Evolutionary conservation across 2,113 vertebrate species (phyloP).

Genomic region (Menidia beryllina): DNA sequence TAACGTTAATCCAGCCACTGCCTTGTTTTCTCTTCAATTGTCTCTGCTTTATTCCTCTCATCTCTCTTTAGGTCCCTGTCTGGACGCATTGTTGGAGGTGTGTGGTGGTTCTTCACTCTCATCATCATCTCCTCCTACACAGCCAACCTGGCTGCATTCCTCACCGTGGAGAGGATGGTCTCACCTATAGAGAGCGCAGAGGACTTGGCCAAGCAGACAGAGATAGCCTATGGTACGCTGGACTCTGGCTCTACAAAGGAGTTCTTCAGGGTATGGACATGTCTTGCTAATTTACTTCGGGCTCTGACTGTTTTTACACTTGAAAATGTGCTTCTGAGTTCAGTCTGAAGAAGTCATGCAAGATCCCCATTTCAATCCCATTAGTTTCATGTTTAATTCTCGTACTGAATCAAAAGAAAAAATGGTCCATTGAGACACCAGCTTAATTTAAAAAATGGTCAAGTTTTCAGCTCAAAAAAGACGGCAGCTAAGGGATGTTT

Average conservation of each 20-base stretch:
- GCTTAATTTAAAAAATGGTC: neutral
- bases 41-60: neutral
- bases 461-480: neutral
- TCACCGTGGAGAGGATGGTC: conserved; percentile 99
- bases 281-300: conserved; percentile 2
- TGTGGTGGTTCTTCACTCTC: conserved; percentile 99
- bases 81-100: conserved; percentile 97
- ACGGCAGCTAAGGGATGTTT: neutral
- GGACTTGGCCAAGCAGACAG: conserved; percentile 98
- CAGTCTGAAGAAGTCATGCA: neutral
- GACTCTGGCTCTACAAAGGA: conserved; percentile 99
- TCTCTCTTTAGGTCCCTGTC: conserved; percentile 91
- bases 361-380: neutral
- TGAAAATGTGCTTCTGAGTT: conserved; percentile 2
- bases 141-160: conserved; percentile 98
- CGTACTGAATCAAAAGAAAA: neutral
- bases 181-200: conserved; percentile 99
- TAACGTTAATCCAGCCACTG: conserved; percentile 3
- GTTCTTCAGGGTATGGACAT: conserved; percentile 94
- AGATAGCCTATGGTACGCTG: conserved; percentile 98
- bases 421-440: neutral
- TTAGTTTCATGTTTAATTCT: neutral
- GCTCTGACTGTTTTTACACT: neutral
- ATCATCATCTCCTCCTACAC: conserved; percentile 99
- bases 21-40: neutral